Evolutionary conservation across 2,113 vertebrate species (phyloP), one percentile per base, ranked within the genome.

Genomic region (Neopipo cinnamomea): DNA sequence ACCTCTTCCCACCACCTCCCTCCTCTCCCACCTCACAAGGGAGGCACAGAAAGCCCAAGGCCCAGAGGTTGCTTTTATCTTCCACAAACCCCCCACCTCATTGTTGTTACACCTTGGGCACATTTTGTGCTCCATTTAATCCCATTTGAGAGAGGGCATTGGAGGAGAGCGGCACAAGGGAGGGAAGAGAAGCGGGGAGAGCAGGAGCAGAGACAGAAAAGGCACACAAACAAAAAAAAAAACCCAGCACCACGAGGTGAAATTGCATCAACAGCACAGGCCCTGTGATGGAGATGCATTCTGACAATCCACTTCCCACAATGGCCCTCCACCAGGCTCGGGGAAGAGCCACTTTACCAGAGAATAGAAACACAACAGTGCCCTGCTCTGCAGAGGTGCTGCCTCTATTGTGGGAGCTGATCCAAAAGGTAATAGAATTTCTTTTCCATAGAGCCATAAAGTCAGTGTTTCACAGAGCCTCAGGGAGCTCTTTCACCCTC

Each of bases 71-170:
- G 81, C 46, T 96, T 94, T 93, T 74, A 67, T 74, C 31, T 46
- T 46, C 79, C 61, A 30, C 46, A 63, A 63, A 1, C 15, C 11
- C 75, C 24, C 76, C 72, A 33, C 14, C 61, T 66, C 77, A 33
- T 63, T 70, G 81, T 63, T 73, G 67, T 62, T 61, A 52, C 72
- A 86, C 81, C 89, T 75, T 72, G 92, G 93, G 59, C 88, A 72
- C 76, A 52, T 96, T 94, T 95, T 92, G 85, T 93, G 95, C 93
- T 97, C 95, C 90, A 94, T 96, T 96, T 91, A 97, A 95, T 96
- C 90, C 79, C 79, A 47, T 97, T 95, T 93, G 82, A 90, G 85
- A 74, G 61, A 84, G 85, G 90, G 90, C 95, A 93, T 3, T 5
- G 88, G 83, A 95, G 93, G 93, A 86, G 23, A 85, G 55, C 10